Evolutionary conservation across 2,888 invertebrate species (phyloP).

Genomic region (Alviniconcha strummeri): DNA sequence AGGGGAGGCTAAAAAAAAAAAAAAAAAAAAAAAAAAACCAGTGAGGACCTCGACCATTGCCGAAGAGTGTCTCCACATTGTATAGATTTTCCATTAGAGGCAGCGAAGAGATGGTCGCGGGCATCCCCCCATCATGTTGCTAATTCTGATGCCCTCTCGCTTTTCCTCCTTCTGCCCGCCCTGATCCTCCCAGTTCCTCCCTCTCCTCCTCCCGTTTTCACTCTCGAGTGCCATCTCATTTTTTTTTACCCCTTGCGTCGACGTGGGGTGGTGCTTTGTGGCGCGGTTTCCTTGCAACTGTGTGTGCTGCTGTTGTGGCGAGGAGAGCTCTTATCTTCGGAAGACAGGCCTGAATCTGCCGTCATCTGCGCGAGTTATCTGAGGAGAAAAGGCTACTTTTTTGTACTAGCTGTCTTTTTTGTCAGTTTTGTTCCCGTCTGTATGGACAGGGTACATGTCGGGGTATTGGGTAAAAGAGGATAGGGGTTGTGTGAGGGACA

Average conservation of each 20-base stretch:
- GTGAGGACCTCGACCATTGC: too few species aligned
- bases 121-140: background rate
- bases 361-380: slow-evolving; percentile 7
- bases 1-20: background rate
- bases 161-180: slow-evolving; percentile 22
- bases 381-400: background rate
- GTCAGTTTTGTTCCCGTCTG: background rate
- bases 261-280: background rate
- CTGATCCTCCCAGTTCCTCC: slow-evolving; percentile 24
- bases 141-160: slow-evolving; percentile 21
- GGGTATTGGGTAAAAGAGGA: too few species aligned
- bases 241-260: background rate
- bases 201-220: background rate
- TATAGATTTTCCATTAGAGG: slow-evolving; percentile 28
- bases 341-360: slow-evolving; percentile 1
- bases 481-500: too few species aligned
- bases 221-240: slow-evolving; percentile 24
- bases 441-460: too few species aligned
- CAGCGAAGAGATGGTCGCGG: background rate
- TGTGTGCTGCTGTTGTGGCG: slow-evolving; percentile 1
- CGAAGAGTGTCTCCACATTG: background rate
- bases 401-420: background rate
- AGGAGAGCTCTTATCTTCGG: background rate
- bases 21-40: background rate
- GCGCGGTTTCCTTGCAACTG: background rate